These are phyloP conservation scores for Potamarius usumacintae DNA, from an alignment of 2,113 vertebrate species.

Conservation along the genomic window DNA sequence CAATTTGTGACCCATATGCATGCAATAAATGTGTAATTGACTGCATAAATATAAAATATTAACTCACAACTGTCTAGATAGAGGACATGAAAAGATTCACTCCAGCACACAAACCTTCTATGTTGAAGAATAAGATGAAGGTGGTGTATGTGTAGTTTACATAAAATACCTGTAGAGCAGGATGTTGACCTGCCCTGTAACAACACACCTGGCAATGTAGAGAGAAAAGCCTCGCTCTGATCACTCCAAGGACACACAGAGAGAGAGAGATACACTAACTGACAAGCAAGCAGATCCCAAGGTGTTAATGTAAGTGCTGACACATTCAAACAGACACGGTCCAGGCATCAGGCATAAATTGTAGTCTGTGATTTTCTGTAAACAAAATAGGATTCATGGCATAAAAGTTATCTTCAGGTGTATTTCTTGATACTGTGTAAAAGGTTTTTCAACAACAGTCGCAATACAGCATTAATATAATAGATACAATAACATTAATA, in stretches of 20 bases:
- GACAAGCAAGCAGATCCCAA: constrained; percentile 4
- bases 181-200: constrained; percentile 21
- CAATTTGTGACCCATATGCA: not conserved
- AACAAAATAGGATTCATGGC: not conserved
- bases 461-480: not conserved
- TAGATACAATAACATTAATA: not conserved
- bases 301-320: not conserved
- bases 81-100: not conserved
- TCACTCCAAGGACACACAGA: not conserved
- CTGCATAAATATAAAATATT: constrained; percentile 23
- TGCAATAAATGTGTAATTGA: constrained; percentile 12
- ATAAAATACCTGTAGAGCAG: constrained; percentile 37
- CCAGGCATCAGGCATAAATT: not conserved
- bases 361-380: not conserved
- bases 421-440: not conserved
- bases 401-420: not conserved
- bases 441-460: not conserved
- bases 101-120: not conserved
- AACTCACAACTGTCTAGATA: not conserved
- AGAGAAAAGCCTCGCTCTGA: not conserved
- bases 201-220: constrained; percentile 10
- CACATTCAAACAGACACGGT: not conserved
- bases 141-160: constrained; percentile 15
- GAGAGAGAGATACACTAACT: not conserved
- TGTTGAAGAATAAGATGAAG: not conserved